A percentile compares a stretch with the other conserved stretches of the same genome.
These are phyloP conservation scores for Sipunculus nudus DNA, from an alignment of 2,888 invertebrate species.

Conservation along the genomic window DNA sequence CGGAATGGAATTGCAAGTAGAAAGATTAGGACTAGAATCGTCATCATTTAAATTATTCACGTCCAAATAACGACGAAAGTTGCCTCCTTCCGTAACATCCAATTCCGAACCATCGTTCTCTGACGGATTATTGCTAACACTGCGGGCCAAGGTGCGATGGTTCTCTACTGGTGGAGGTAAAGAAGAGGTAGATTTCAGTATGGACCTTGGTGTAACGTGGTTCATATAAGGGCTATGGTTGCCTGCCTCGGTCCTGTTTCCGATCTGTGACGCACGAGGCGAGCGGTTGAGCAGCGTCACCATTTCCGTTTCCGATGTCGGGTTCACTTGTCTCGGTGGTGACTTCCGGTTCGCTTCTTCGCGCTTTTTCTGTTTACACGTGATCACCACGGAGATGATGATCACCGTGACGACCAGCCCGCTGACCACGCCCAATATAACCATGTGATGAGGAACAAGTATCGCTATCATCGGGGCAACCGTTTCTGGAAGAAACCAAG, in stretches of 20 bases:
- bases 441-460: constrained; percentile 39
- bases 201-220: no score
- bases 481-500: constrained; percentile 15
- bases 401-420: constrained; percentile 51
- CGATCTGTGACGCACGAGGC: neutral
- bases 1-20: constrained; percentile 11
- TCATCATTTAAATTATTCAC: constrained; percentile 17
- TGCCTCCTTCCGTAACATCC: constrained; percentile 5
- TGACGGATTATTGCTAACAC: neutral
- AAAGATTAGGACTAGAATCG: constrained; percentile 1
- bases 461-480: constrained; percentile 33
- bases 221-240: no score
- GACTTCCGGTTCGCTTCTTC: constrained; percentile 14
- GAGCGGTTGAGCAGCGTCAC: constrained; percentile 27
- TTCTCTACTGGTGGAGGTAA: neutral
- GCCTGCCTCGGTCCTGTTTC: neutral
- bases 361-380: constrained; percentile 43
- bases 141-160: neutral
- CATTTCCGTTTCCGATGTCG: constrained; percentile 22
- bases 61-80: constrained; percentile 16
- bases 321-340: constrained; percentile 23
- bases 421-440: constrained; percentile 56
- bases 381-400: constrained; percentile 48
- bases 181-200: no score
- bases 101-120: neutral